Conservation (phyloP, 2,113 vertebrate species). For the Passerina amoena region DNA sequence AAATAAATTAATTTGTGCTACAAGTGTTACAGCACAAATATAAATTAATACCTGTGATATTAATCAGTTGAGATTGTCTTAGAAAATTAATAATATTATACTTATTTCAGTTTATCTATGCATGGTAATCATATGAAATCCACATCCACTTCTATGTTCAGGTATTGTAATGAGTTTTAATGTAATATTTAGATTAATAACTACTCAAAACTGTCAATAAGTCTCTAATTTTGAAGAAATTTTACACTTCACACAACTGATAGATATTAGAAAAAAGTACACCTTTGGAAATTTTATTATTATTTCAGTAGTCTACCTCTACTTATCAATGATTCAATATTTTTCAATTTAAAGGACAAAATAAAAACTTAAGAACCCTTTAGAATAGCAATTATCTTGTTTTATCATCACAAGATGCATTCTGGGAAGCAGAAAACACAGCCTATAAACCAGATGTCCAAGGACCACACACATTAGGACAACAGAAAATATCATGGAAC, state of each 20-base stretch:
- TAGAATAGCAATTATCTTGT: background rate
- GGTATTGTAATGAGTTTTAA: background rate
- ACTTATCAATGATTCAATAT: background rate
- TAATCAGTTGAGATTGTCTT: background rate
- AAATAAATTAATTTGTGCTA: background rate
- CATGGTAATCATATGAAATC: background rate
- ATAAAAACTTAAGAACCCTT: background rate
- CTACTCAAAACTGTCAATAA: background rate
- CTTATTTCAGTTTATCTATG: background rate
- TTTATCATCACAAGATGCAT: background rate
- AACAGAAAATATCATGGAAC: background rate
- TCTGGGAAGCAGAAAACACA: background rate
- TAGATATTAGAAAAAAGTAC: background rate
- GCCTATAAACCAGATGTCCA: background rate
- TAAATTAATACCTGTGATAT: background rate
- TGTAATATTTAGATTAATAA: background rate
- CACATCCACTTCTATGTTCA: background rate
- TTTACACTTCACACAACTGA: background rate
- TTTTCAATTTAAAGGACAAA: background rate
- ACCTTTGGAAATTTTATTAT: background rate
- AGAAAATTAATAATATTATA: background rate
- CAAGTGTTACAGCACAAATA: background rate
- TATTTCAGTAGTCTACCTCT: background rate
- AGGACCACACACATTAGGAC: background rate
- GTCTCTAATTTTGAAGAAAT: background rate